A percentile compares a stretch with the other conserved stretches of the same genome.
phyloP scores from a whole-genome alignment of 2,113 vertebrate species.

The Morphnarchus princeps region DNA sequence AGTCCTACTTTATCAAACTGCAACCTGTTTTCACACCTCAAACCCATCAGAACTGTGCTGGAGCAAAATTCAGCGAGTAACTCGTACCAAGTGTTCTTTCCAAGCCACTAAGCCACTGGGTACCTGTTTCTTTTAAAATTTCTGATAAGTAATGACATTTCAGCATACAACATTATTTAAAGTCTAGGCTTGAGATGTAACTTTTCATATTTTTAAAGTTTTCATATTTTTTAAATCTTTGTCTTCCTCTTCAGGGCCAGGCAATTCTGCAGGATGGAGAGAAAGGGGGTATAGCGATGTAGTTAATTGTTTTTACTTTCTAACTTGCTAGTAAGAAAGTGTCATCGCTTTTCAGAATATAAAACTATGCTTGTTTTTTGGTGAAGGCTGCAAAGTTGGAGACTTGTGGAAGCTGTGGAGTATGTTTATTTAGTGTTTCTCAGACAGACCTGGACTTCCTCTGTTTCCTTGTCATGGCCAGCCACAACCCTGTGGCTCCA shows the following conservation, averaged over 20 bases:
- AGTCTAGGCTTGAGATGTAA: slow-evolving; percentile 77
- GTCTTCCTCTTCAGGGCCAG: not conserved
- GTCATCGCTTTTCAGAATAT: not conserved
- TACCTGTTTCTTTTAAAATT: slow-evolving; percentile 78
- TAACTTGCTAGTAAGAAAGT: not conserved
- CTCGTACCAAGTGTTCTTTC: slow-evolving; percentile 84
- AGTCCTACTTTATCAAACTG: slow-evolving; percentile 76
- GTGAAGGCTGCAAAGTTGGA: not conserved
- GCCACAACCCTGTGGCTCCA: not conserved
- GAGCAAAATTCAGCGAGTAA: slow-evolving; percentile 86
- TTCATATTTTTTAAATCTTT: not conserved
- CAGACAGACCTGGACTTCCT: not conserved
- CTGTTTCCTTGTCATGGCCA: not conserved
- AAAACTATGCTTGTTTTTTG: not conserved
- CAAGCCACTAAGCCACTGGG: slow-evolving; percentile 83
- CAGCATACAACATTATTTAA: slow-evolving; percentile 87
- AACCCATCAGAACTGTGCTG: slow-evolving; percentile 78
- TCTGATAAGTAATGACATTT: slow-evolving; percentile 86
- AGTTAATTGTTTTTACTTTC: not conserved
- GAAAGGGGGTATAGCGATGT: not conserved
- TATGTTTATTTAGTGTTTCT: not conserved
- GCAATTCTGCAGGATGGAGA: not conserved
- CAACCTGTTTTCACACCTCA: slow-evolving; percentile 76
- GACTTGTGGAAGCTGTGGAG: not conserved
- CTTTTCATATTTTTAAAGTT: not conserved